Evolutionary conservation across 2,888 invertebrate species (phyloP), one percentile per base, ranked within the genome.

Genomic region (Chouioia cunea): DNA sequence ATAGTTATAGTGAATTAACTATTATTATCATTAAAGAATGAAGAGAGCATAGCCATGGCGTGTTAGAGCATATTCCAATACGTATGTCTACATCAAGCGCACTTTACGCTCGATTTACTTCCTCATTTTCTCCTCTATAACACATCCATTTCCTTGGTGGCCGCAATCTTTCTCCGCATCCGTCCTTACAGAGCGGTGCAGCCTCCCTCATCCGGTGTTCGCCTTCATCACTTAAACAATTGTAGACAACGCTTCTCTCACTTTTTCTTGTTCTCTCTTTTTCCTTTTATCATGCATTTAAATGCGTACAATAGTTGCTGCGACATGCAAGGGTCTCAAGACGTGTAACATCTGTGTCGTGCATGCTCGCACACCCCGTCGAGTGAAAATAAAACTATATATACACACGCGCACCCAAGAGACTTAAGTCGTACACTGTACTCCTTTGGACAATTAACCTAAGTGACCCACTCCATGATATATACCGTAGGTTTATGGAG

Each of bases 81-180:
- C 48, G 16, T 48, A 12, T 16, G 52, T n/a, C n/a, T n/a, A n/a
- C n/a, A n/a, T n/a, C n/a, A n/a, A n/a, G 27, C 27, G 27, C 27
- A 65, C 65, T 27, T 27, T 27, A 27, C 4, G 6, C 6, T 27
- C 27, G 27, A 27, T 27, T 27, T 27, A 27, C 27, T 65, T 65
- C 65, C 65, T 65, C 65, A 65, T 65, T 66, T 66, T 59, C 66
- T 53, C 66, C 18, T 2, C 43, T 20, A 36, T n/a, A 36, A 20
- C 46, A 46, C 58, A 58, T 66, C 58, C 65, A 65, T 65, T 65
- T 65, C 65, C 58, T 65, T 27, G 27, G 27, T 27, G 27, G 27
- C 27, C 27, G 27, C 27, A 27, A 27, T 27, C 27, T 27, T 27
- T 58, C 43, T 43, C 65, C 47, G n/a, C n/a, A 12, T 27, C 27